phyloP scores from a whole-genome alignment of 2,797 vertebrate species.

The Epinephelus malabaricus region DNA sequence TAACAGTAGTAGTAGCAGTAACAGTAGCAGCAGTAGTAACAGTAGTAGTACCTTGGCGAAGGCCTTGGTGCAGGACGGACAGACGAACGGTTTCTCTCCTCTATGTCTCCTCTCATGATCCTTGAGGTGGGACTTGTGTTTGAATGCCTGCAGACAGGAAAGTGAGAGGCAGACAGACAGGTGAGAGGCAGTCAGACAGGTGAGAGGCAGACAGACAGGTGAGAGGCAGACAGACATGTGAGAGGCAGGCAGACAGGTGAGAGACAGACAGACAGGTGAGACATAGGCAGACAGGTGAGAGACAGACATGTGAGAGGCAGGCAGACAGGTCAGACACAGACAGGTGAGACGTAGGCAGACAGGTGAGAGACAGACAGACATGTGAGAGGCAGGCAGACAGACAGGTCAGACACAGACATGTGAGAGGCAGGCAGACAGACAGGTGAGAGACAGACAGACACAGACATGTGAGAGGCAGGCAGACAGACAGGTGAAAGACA shows the following conservation, averaged over 20 bases:
- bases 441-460: too few species aligned
- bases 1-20: too few species aligned
- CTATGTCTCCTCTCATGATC: constrained; percentile 94
- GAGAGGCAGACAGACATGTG: not conserved
- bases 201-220: not conserved
- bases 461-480: too few species aligned
- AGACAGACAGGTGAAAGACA: too few species aligned
- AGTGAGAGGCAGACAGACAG: not conserved
- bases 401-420: not conserved
- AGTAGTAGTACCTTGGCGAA: constrained; percentile 88
- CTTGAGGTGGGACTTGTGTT: constrained; percentile 97
- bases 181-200: not conserved
- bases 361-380: too few species aligned
- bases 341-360: too few species aligned
- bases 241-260: not conserved
- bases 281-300: too few species aligned
- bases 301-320: too few species aligned
- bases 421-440: not conserved
- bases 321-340: not conserved
- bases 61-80: constrained; percentile 94
- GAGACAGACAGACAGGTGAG: not conserved
- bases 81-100: constrained; percentile 96
- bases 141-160: constrained; percentile 86
- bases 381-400: not conserved
- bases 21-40: not conserved